phyloP scores from a whole-genome alignment of 1,140 invertebrate genomes.

The Holcopasites calliopsidis region DNA sequence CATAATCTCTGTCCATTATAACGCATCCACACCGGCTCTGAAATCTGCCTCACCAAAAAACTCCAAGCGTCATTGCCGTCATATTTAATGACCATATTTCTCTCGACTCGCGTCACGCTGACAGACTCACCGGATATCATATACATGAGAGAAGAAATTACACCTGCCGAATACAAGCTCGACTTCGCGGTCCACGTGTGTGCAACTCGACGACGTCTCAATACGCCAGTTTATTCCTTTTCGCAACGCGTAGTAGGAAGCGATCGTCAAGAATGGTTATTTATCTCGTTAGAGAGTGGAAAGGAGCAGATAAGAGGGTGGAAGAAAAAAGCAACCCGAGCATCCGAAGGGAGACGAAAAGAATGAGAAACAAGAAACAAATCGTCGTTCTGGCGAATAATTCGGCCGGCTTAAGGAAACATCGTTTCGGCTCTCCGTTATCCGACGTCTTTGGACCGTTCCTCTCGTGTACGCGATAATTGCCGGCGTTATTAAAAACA shows the following conservation, averaged over 20 bases:
- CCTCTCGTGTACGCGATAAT: slow-evolving; percentile 48
- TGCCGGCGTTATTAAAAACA: slow-evolving; percentile 60
- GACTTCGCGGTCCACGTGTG: not conserved
- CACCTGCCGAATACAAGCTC: not conserved
- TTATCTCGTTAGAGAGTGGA: not conserved
- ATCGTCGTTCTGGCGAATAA: slow-evolving; percentile 9
- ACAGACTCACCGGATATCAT: not conserved
- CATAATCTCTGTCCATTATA: slow-evolving; percentile 6
- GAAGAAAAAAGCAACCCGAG: not conserved
- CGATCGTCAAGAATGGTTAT: not conserved
- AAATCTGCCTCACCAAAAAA: not conserved
- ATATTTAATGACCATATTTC: slow-evolving; percentile 10
- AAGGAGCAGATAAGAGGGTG: not conserved
- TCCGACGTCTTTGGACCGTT: slow-evolving; percentile 2
- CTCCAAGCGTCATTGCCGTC: not conserved
- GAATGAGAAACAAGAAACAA: not conserved
- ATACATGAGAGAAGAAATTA: not conserved
- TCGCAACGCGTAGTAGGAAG: not conserved
- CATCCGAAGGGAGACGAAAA: not conserved
- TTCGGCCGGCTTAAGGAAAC: slow-evolving; percentile 23
- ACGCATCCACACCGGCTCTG: not conserved
- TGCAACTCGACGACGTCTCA: slow-evolving; percentile 1
- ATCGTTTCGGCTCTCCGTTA: slow-evolving; percentile 9
- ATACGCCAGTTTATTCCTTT: not conserved
- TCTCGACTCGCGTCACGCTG: not conserved